Conservation (phyloP, 2,888 invertebrate genomes). For the Elegia similella region DNA sequence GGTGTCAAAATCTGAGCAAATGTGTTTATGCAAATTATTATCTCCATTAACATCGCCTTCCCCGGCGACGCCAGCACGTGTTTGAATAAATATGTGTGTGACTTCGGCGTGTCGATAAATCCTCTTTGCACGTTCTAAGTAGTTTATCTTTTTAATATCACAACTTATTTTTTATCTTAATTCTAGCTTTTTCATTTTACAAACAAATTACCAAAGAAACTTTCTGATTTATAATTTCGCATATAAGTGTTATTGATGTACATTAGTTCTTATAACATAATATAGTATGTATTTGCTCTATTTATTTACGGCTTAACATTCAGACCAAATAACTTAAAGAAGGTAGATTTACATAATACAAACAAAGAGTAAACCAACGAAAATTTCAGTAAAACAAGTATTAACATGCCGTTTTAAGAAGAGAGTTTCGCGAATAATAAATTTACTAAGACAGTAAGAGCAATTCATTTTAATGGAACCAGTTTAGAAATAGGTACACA, state of each 20-base stretch:
- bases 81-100: slow-evolving; percentile 53
- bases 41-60: slow-evolving; percentile 67
- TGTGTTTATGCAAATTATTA: slow-evolving; percentile 77
- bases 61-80: slow-evolving; percentile 46
- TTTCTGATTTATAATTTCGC: no score
- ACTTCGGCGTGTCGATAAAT: slow-evolving; percentile 1
- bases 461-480: slow-evolving; percentile 36
- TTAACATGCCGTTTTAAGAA: slow-evolving; percentile 4
- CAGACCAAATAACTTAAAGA: no score
- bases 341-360: neutral
- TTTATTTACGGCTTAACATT: no score
- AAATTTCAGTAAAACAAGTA: neutral
- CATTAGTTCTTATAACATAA: no score
- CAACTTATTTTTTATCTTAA: neutral
- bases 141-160: neutral
- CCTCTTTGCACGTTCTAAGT: neutral
- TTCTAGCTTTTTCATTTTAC: no score
- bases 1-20: slow-evolving; percentile 76
- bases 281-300: no score
- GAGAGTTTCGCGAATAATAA: slow-evolving; percentile 23
- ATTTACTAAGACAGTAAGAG: slow-evolving; percentile 27
- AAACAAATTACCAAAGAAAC: no score
- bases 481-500: slow-evolving; percentile 31
- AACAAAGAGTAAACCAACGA: neutral
- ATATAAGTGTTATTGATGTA: no score